Evolutionary conservation across 2,797 vertebrate genomes (phyloP), one percentile per base, ranked within the genome.

Genomic region (Schizothorax lantsangensis): DNA sequence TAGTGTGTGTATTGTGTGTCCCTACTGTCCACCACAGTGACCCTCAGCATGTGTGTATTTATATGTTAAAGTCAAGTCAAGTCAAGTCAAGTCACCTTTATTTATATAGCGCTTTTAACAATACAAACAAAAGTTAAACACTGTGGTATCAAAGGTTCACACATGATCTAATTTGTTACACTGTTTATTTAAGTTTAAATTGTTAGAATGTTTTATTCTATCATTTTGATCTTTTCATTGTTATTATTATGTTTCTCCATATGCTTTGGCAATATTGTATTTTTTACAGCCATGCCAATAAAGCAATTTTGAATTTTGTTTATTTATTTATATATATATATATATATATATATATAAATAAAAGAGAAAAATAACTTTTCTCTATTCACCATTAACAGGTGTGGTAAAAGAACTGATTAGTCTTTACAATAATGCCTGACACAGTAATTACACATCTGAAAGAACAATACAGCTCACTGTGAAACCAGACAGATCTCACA

Each of bases 361-460:
- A 47, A 47, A 47, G 3, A 14, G 45, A 43, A 47, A 47, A 62
- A 26, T 26, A 14, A 11, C 3, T 10, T n/a, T 59, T 62, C 15
- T 66, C 43, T 23, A 10, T 26, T 5, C 12, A 38, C 54, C 7
- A 19, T n/a, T 52, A 33, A 30, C 40, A 66, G 59, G 43, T 68
- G 40, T 80, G 59, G 15, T 33, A 36, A 14, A 54, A 43, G 40
- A 68, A 15, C 10, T 19, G 26, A 87, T 85, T 69, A 54, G 81
- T 73, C n/a, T 77, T 72, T 72, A 84, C 11, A 1, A 84, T 2
- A 36, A 79, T 75, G 69, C 33, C 38, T 21, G 23, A 11, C 0
- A 1, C 1, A 57, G 59, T 84, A 86, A 81, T 64, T 77, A 72
- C 23, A 71, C 43, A 15, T 45, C 68, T 80, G 33, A 81, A 72